These are phyloP conservation scores for Sussaba pulchella DNA, from an alignment of 2,888 invertebrate species.

Conservation along the genomic window DNA sequence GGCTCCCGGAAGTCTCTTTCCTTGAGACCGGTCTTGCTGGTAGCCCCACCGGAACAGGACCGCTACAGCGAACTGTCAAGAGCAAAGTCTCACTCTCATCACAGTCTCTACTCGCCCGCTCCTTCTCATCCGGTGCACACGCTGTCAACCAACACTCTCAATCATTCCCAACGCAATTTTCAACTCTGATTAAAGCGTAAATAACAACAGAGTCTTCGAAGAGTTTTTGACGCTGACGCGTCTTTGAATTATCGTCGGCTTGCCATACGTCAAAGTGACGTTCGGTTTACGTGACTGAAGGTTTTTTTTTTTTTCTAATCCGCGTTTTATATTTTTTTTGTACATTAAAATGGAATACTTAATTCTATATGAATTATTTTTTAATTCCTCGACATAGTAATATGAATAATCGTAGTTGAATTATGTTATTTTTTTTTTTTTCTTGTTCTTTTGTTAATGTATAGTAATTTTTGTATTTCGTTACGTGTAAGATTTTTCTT, in stretches of 20 bases:
- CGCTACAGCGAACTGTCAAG: conserved; percentile 83
- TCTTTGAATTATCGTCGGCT: conserved; percentile 54
- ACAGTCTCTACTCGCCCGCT: conserved; percentile 81
- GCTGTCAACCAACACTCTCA: conserved; percentile 82
- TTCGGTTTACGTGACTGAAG: conserved; percentile 47
- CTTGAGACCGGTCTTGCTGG: conserved; percentile 93
- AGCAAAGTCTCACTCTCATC: conserved; percentile 83
- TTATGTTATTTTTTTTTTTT: neutral
- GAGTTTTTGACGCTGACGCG: conserved; percentile 19
- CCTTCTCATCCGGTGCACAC: conserved; percentile 82
- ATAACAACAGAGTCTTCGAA: neutral
- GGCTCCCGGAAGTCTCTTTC: conserved; percentile 95
- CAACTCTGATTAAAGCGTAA: conserved; percentile 75
- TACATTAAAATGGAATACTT: conserved; percentile 26
- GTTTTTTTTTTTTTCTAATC: conserved; percentile 3
- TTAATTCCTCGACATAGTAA: conserved; percentile 4
- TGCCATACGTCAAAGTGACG: conserved; percentile 58
- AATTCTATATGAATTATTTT: neutral
- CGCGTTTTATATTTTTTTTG: neutral
- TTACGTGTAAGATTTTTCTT: too few relatives aligned
- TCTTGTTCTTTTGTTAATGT: too few relatives aligned
- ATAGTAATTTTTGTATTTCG: too few relatives aligned
- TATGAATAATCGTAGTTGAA: neutral
- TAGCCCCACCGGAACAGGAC: conserved; percentile 87
- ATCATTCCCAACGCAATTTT: conserved; percentile 82